Evolutionary conservation across 2,113 vertebrate genomes (phyloP).

Genomic region (Prinia subflava): DNA sequence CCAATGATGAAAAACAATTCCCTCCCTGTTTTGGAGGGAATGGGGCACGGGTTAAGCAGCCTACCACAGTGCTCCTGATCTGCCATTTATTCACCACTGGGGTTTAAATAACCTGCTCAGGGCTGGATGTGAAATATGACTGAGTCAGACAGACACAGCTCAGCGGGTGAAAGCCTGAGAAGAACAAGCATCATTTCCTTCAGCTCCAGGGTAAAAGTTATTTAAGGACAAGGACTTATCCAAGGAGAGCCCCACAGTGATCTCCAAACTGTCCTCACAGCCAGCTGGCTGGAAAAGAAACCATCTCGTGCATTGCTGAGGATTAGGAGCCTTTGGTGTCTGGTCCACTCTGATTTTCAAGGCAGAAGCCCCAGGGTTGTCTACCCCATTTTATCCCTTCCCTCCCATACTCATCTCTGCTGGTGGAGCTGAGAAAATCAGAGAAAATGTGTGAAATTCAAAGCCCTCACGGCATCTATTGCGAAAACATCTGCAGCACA

Average conservation of each 20-base stretch:
- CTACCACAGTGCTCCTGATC: not conserved
- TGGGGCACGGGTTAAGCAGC: not conserved
- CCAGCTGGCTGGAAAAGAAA: not conserved
- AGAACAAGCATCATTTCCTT: not conserved
- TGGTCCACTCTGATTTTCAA: not conserved
- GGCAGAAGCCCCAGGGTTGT: not conserved
- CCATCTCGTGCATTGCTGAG: not conserved
- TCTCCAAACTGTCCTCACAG: not conserved
- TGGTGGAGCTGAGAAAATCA: not conserved
- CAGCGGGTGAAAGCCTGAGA: not conserved
- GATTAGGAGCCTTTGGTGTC: not conserved
- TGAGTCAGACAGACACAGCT: not conserved
- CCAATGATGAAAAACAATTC: not conserved
- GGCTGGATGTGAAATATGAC: not conserved
- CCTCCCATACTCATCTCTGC: not conserved
- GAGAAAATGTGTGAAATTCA: not conserved
- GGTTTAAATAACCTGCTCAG: not conserved
- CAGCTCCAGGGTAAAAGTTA: not conserved
- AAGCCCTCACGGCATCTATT: not conserved
- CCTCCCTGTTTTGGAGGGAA: not conserved
- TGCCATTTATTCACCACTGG: not conserved
- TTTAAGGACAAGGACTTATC: slow-evolving; percentile 4
- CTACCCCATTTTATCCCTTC: not conserved
- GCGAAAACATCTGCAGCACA: not conserved
- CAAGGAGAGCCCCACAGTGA: not conserved